phyloP scores from a whole-genome alignment of 2,888 invertebrate genomes.

The Osedax fenrisi region DNA sequence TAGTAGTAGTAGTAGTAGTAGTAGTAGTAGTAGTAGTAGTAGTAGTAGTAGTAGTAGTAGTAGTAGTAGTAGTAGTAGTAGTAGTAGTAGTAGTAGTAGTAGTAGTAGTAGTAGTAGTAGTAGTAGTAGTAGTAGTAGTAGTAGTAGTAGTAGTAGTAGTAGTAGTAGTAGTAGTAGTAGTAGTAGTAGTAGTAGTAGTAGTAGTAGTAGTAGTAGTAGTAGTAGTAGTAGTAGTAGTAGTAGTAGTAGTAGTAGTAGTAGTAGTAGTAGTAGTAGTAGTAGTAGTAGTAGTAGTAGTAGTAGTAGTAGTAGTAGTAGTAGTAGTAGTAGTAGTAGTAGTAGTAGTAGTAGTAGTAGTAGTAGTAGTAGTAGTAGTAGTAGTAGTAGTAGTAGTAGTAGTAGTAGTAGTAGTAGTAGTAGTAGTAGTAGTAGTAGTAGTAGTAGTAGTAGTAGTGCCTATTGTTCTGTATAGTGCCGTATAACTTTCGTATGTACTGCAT shows the following conservation, averaged over 20 bases:
- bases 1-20: too few species aligned
- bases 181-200: too few species aligned
- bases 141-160: too few species aligned
- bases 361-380: not conserved
- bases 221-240: not conserved
- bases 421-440: not conserved
- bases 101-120: too few species aligned
- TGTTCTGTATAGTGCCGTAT: too few species aligned
- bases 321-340: not conserved
- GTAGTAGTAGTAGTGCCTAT: not conserved
- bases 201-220: conserved; percentile 2
- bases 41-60: too few species aligned
- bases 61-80: too few species aligned
- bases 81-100: too few species aligned
- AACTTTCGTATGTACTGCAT: too few species aligned
- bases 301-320: not conserved
- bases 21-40: too few species aligned
- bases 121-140: too few species aligned
- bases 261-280: not conserved
- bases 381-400: not conserved
- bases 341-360: not conserved
- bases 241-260: not conserved
- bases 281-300: not conserved
- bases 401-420: not conserved
- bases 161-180: too few species aligned